These are phyloP conservation scores for Drosophila punjabiensis DNA, from an alignment of 1,140 invertebrate genomes.

Conservation along the genomic window DNA sequence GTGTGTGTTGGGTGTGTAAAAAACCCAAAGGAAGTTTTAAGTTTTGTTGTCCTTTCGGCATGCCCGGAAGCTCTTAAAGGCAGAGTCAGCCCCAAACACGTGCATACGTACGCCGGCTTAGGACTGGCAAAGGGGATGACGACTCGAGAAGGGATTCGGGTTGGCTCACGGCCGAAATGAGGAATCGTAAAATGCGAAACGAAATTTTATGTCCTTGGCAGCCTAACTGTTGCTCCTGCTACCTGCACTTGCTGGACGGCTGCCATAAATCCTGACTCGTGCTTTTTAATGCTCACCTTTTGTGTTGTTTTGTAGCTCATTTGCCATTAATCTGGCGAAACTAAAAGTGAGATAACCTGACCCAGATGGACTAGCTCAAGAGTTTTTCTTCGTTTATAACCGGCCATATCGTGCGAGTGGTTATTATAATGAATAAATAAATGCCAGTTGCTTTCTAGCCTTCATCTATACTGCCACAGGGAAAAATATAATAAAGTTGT, in stretches of 20 bases:
- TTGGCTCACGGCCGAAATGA: constrained; percentile 19
- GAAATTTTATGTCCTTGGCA: constrained; percentile 43
- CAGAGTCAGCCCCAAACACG: constrained; percentile 37
- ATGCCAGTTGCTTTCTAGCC: not conserved
- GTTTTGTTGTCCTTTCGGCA: constrained; percentile 51
- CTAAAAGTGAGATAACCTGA: constrained; percentile 29
- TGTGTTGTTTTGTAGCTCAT: constrained; percentile 57
- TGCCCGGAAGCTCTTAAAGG: constrained; percentile 63
- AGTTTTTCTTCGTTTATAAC: constrained; percentile 21
- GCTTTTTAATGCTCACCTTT: constrained; percentile 46
- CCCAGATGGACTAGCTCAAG: constrained; percentile 24
- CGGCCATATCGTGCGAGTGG: not conserved
- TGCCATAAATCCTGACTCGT: constrained; percentile 52
- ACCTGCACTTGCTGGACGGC: constrained; percentile 24
- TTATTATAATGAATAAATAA: constrained; percentile 23
- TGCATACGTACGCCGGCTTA: constrained; percentile 40
- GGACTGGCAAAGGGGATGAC: constrained; percentile 27
- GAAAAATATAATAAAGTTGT: constrained; percentile 5
- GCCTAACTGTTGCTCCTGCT: constrained; percentile 40
- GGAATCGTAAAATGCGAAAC: constrained; percentile 43
- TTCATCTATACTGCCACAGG: too few species aligned
- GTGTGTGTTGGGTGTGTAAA: constrained; percentile 14
- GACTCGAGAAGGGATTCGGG: not conserved
- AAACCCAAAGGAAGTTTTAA: constrained; percentile 61
- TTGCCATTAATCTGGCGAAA: constrained; percentile 55